phyloP scores from a whole-genome alignment of 2,888 invertebrate genomes.

The Calameuta filiformis region DNA sequence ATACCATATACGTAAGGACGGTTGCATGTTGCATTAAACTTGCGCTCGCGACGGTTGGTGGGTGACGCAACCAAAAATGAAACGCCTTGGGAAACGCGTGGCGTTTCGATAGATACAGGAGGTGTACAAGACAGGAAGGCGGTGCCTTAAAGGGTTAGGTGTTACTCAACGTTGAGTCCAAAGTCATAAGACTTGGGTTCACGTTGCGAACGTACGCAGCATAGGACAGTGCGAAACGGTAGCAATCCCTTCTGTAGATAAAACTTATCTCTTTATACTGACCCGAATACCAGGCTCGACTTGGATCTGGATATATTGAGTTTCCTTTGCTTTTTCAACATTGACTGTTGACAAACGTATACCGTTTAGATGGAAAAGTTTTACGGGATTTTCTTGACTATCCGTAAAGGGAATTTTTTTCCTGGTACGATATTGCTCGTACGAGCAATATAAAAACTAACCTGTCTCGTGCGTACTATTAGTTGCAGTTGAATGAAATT shows the following conservation, averaged over 20 bases:
- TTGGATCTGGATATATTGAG: background rate
- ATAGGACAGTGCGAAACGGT: background rate
- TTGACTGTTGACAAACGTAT: background rate
- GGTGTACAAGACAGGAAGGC: constrained; percentile 24
- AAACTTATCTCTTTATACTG: background rate
- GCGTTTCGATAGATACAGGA: constrained; percentile 18
- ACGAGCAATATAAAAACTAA: background rate
- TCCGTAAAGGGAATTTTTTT: background rate
- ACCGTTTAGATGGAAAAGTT: background rate
- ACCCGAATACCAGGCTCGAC: background rate
- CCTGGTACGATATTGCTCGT: background rate
- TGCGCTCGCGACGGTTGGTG: background rate
- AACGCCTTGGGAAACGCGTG: constrained; percentile 34
- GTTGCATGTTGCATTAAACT: constrained; percentile 8
- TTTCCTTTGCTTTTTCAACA: background rate
- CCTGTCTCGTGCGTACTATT: background rate
- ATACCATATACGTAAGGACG: constrained; percentile 43
- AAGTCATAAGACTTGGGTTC: background rate
- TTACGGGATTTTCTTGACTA: background rate
- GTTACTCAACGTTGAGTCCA: constrained; percentile 21
- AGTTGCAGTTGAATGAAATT: background rate
- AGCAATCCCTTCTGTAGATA: background rate
- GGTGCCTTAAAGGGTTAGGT: constrained; percentile 32
- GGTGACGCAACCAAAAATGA: constrained; percentile 35
- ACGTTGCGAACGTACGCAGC: background rate